Base-by-base conservation (phyloP, 2,888 invertebrate genomes). In the Drosophila histrio region DNA sequence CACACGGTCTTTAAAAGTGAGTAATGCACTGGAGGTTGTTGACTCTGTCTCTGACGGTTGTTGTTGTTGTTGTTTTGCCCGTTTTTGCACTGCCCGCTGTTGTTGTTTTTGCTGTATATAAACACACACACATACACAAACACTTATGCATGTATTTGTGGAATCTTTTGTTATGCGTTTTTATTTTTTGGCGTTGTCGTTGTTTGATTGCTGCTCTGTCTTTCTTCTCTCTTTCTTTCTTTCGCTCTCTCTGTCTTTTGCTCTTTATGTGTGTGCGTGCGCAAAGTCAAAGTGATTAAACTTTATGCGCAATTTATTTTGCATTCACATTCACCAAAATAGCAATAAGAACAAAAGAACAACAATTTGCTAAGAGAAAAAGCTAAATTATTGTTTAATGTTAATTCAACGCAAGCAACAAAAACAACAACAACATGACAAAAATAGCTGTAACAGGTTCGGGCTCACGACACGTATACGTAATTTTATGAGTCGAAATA, bases 241-340 rank as follows among this genome's bases (percentile, higher is more conserved):
- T 28, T 30, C 28, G 28, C 28, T 52, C 50, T 30, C 24, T 26
- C 4, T 26, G 13, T 24, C 32, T 15, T n/a, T 39, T 38, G 36
- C n/a, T n/a, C n/a, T 26, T 32, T 17, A 13, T 32, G 32, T 61
- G 57, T 62, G 60, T 65, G 65, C 71, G 57, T 71, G 66, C 71
- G 70, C 68, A 74, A 69, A 88, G 87, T 87, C 87, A 82, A 89
- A 87, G 89, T 89, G 90, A 90, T 90, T 90, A 90, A 90, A 90
- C 83, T 88, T 90, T 89, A 83, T 90, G 90, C 90, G 89, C 90
- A 90, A 86, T 90, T 90, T 88, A 89, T 90, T 90, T 89, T 83
- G 88, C 82, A 89, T 89, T 87, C 68, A 70, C 83, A 89, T 86
- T 87, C 84, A 71, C 53, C 58, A 71, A 59, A 74, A 64, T 49